Evolutionary conservation across 2,888 invertebrate species (phyloP), one percentile per base, ranked within the genome.

Genomic region (Campaea margaritaria): DNA sequence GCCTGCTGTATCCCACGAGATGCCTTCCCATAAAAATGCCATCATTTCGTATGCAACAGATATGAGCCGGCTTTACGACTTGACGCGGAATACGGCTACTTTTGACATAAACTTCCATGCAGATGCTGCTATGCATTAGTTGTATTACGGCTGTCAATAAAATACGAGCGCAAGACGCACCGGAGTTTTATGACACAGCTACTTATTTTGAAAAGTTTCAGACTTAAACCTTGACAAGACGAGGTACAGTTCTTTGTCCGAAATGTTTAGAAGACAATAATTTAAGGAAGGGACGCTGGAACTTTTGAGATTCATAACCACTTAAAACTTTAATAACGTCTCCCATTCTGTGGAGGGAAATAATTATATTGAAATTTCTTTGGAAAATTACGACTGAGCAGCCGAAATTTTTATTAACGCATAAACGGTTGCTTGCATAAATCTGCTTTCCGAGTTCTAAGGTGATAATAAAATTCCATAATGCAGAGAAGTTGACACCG

Each of bases 41-140:
- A 76, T 87, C 83, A 87, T 85, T 85, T 79, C 73, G 78, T 80
- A 86, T 85, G 85, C 86, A 86, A 85, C 85, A 83, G 82, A 83
- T 83, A 86, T 81, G 79, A 75, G 67, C 63, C 46, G 62, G 67
- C 70, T 86, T 67, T 67, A 67, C 50, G 58, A 62, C 65, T 44
- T 65, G 21, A 58, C 43, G 55, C 63, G 47, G 52, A 52, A 62
- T 54, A 59, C 44, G 60, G 63, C 64, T 65, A 71, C 65, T 70
- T 65, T 61, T 55, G 59, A 59, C 61, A 62, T 76, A 70, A 76
- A 75, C 67, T 62, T 51, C 41, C 54, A 68, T 71, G 70, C 70
- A 75, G 68, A 71, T 70, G 73, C 61, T 46, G 27, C 27, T 15
- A 62, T 65, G 62, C 71, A 64, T 70, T 76, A 74, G 72, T 49